phyloP scores from a whole-genome alignment of 2,888 invertebrate species.

The Hydraecia micacea region DNA sequence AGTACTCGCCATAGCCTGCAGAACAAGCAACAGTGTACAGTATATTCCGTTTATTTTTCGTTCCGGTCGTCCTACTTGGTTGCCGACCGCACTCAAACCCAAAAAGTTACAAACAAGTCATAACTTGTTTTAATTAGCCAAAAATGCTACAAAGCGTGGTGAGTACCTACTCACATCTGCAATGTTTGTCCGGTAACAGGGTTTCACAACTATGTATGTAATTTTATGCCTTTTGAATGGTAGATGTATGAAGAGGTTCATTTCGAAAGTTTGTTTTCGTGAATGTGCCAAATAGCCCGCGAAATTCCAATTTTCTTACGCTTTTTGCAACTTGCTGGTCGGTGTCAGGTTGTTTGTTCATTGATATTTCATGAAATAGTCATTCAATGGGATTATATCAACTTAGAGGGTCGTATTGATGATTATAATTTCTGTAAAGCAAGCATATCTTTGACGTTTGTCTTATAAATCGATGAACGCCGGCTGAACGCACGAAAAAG shows the following conservation, averaged over 20 bases:
- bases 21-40: neutral
- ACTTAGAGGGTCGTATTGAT: no score
- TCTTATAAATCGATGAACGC: no score
- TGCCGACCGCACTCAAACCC: conserved; percentile 11
- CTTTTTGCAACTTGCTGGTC: no score
- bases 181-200: neutral
- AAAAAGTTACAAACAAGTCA: conserved; percentile 14
- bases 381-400: no score
- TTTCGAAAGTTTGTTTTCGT: no score
- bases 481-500: no score
- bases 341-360: no score
- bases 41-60: neutral
- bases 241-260: neutral
- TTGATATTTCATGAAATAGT: no score
- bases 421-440: no score
- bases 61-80: neutral
- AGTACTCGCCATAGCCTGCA: neutral
- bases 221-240: neutral
- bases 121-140: conserved; percentile 30
- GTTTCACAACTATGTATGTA: neutral
- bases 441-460: no score
- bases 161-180: neutral
- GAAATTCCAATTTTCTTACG: no score
- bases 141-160: conserved; percentile 10
- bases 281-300: no score